Evolutionary conservation across 1,140 invertebrate genomes (phyloP).

Genomic region (Papilio polytes): DNA sequence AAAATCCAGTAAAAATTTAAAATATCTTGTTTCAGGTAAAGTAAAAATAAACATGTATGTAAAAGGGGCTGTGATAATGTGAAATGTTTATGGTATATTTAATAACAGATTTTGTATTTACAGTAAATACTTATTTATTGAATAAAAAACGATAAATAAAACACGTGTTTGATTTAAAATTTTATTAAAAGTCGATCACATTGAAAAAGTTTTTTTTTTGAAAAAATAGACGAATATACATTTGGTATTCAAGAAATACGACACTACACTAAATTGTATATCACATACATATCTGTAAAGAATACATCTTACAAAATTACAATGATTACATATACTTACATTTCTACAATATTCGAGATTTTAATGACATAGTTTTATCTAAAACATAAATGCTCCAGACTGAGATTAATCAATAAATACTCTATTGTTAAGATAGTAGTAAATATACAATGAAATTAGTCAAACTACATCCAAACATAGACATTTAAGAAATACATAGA

Average conservation of each 20-base stretch:
- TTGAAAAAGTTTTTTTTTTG: slow-evolving; percentile 44
- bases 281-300: slow-evolving; percentile 43
- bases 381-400: slow-evolving; percentile 29
- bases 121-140: slow-evolving; percentile 39
- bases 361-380: background rate
- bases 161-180: slow-evolving; percentile 41
- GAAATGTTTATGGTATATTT: slow-evolving; percentile 57
- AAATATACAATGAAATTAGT: slow-evolving; percentile 3
- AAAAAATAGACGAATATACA: slow-evolving; percentile 48
- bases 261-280: slow-evolving; percentile 36
- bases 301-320: slow-evolving; percentile 40
- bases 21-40: slow-evolving; percentile 60
- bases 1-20: slow-evolving; percentile 9
- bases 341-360: slow-evolving; percentile 37
- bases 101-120: slow-evolving; percentile 39
- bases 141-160: slow-evolving; percentile 43
- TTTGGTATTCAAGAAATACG: slow-evolving; percentile 39
- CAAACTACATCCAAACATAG: background rate
- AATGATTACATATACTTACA: slow-evolving; percentile 31
- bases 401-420: background rate
- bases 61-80: slow-evolving; percentile 75
- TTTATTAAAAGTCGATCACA: slow-evolving; percentile 53
- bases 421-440: slow-evolving; percentile 20
- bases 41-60: slow-evolving; percentile 47
- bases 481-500: too few species aligned